These are phyloP conservation scores for Psittacula echo DNA, from an alignment of 2,797 vertebrate species.

Conservation along the genomic window DNA sequence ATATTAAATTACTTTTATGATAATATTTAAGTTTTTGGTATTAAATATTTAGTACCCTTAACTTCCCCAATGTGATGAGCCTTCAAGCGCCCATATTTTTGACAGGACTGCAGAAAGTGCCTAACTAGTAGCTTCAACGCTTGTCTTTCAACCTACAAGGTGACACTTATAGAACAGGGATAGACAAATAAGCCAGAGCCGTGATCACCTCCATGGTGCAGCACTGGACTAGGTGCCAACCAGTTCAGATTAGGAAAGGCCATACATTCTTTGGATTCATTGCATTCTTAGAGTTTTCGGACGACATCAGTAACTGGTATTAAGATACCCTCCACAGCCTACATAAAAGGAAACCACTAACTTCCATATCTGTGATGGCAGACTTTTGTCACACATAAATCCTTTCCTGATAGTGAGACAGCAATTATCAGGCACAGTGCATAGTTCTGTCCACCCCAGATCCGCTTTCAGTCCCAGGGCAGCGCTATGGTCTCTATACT, in stretches of 20 bases:
- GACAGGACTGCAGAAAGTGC: background rate
- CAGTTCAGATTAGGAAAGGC: background rate
- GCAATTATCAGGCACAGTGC: background rate
- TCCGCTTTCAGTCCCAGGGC: rapidly evolving
- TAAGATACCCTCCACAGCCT: background rate
- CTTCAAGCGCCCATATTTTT: conserved; percentile 9
- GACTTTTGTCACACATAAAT: background rate
- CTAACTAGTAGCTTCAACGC: background rate
- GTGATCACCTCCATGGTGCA: background rate
- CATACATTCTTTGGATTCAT: background rate
- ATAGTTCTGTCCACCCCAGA: background rate
- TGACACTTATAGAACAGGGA: background rate
- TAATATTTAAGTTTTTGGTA: conserved; percentile 79
- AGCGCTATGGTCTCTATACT: background rate
- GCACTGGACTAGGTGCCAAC: background rate
- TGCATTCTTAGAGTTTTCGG: background rate
- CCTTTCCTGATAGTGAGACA: background rate
- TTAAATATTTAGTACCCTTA: conserved; percentile 79
- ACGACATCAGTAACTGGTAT: background rate
- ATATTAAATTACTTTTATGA: conserved; percentile 82
- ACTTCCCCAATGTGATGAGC: conserved; percentile 44
- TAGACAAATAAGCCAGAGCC: background rate
- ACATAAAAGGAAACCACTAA: background rate
- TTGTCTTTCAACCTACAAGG: background rate
- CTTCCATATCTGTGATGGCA: background rate